Evolutionary conservation across 2,888 invertebrate genomes (phyloP).

Genomic region (Sarcophaga caerulescens): DNA sequence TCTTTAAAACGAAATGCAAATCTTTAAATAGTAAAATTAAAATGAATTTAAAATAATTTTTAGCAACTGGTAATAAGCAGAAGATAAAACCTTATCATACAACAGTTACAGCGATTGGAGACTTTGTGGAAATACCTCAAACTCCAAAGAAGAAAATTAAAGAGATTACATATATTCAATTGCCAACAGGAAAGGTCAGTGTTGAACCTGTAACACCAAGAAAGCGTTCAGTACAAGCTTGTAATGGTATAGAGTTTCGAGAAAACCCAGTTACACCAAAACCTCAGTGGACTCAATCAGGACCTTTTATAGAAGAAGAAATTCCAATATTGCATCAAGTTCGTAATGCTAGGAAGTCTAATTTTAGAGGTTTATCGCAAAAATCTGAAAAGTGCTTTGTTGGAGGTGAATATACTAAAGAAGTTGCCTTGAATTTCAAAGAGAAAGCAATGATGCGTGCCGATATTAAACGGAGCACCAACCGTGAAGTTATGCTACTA

Average conservation of each 20-base stretch:
- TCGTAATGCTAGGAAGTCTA: slow-evolving; percentile 55
- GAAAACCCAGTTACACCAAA: slow-evolving; percentile 75
- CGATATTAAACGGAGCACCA: slow-evolving; percentile 66
- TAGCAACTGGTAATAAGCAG: slow-evolving; percentile 16
- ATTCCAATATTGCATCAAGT: slow-evolving; percentile 49
- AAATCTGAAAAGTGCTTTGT: slow-evolving; percentile 18
- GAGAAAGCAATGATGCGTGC: slow-evolving; percentile 67
- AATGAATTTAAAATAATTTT: slow-evolving; percentile 1
- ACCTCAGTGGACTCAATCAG: slow-evolving; percentile 73
- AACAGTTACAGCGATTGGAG: slow-evolving; percentile 72
- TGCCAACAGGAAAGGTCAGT: slow-evolving; percentile 74
- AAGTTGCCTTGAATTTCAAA: slow-evolving; percentile 69
- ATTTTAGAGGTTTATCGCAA: slow-evolving; percentile 34
- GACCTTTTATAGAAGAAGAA: slow-evolving; percentile 71
- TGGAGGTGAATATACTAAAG: slow-evolving; percentile 5
- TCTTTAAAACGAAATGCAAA: too few species aligned
- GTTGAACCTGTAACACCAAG: slow-evolving; percentile 76
- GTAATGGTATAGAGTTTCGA: slow-evolving; percentile 70
- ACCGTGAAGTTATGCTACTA: slow-evolving; percentile 69
- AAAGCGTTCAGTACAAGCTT: slow-evolving; percentile 60
- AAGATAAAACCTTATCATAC: slow-evolving; percentile 26
- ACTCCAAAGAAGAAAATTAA: slow-evolving; percentile 62
- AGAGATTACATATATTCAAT: slow-evolving; percentile 68
- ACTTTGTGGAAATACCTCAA: slow-evolving; percentile 66
- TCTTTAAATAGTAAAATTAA: too few species aligned